Conservation (phyloP, 2,888 invertebrate species). For the Cylloceria caligata region DNA sequence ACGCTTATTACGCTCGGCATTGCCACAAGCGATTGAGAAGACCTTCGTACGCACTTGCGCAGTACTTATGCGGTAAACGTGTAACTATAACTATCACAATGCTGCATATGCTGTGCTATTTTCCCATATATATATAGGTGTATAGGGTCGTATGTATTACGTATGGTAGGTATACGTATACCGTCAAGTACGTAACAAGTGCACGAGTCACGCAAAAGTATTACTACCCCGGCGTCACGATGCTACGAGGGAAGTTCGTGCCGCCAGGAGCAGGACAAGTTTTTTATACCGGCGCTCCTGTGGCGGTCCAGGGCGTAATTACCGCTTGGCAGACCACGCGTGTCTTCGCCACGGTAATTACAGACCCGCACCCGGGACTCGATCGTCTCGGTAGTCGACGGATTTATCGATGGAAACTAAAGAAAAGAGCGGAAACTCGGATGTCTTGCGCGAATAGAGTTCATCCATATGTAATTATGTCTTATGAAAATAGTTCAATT, state of each 20-base stretch:
- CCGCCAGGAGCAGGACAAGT: conserved; percentile 73
- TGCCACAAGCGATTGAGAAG: conserved; percentile 58
- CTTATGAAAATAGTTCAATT: too few species aligned
- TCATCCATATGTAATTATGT: background rate
- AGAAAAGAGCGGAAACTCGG: conserved; percentile 16
- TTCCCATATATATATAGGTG: background rate
- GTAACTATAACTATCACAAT: too few species aligned
- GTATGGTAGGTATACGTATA: conserved; percentile 8
- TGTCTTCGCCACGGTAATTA: conserved; percentile 60
- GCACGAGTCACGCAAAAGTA: conserved; percentile 79
- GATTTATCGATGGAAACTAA: conserved; percentile 48
- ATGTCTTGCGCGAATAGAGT: background rate
- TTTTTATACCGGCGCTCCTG: conserved; percentile 69
- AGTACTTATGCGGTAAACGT: conserved; percentile 50
- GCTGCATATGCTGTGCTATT: background rate
- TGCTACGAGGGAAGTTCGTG: conserved; percentile 70
- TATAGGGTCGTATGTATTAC: conserved; percentile 10
- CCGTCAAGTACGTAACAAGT: conserved; percentile 37
- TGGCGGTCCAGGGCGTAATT: conserved; percentile 74
- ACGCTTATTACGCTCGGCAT: conserved; percentile 78
- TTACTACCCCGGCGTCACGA: conserved; percentile 71
- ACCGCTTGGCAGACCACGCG: conserved; percentile 69
- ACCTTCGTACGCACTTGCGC: conserved; percentile 20
- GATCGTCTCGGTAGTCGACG: conserved; percentile 23
- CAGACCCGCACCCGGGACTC: conserved; percentile 42